Conservation (phyloP, 2,888 invertebrate species). For the Scrobipalpa atriplicella region DNA sequence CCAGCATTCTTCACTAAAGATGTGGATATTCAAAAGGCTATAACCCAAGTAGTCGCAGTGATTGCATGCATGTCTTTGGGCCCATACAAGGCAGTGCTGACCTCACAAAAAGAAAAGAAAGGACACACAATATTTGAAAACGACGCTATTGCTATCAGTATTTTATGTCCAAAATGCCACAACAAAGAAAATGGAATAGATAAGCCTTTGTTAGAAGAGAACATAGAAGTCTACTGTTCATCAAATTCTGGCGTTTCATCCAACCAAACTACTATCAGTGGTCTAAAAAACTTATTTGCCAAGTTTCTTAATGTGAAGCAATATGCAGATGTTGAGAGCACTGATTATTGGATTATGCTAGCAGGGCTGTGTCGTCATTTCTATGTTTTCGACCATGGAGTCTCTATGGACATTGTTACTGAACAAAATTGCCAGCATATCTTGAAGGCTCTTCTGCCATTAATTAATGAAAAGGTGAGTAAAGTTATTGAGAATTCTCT, state of each 20-base stretch:
- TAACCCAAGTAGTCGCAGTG: constrained; percentile 53
- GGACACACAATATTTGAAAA: constrained; percentile 58
- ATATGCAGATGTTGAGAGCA: constrained; percentile 53
- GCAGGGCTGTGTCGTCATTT: constrained; percentile 63
- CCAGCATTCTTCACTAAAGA: constrained; percentile 67
- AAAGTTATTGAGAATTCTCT: not conserved
- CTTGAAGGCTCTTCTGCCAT: constrained; percentile 58
- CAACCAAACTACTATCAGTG: constrained; percentile 50
- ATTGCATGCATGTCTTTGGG: constrained; percentile 67
- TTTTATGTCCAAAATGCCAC: constrained; percentile 67
- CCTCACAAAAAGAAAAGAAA: constrained; percentile 35
- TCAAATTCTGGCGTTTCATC: constrained; percentile 44
- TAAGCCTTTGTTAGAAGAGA: not conserved
- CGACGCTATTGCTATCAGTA: constrained; percentile 46
- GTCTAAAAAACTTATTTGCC: constrained; percentile 56
- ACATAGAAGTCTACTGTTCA: constrained; percentile 48
- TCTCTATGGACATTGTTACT: constrained; percentile 54
- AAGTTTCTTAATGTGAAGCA: constrained; percentile 68
- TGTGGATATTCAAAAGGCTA: constrained; percentile 51
- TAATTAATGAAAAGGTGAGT: constrained; percentile 44
- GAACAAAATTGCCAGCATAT: constrained; percentile 58
- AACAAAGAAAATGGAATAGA: constrained; percentile 37
- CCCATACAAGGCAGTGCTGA: constrained; percentile 48
- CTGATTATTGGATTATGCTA: constrained; percentile 60
- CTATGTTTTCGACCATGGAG: constrained; percentile 63